These are phyloP conservation scores for Bemisia tabaci DNA, from an alignment of 1,140 invertebrate species.

Conservation along the genomic window DNA sequence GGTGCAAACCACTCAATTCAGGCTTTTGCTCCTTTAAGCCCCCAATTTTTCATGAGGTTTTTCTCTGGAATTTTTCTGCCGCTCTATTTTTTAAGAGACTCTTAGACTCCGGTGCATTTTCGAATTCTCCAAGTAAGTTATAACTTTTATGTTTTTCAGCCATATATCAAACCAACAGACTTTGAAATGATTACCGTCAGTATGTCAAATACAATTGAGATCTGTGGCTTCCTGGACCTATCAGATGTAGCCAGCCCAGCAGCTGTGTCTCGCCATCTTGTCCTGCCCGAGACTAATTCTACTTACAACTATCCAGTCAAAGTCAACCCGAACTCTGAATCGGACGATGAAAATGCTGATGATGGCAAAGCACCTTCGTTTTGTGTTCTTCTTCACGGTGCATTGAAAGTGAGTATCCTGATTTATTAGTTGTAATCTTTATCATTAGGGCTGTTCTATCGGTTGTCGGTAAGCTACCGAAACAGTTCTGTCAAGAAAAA, in stretches of 20 bases:
- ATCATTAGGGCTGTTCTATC: too few relatives aligned
- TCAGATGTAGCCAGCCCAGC: conserved; percentile 85
- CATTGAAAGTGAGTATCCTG: conserved; percentile 55
- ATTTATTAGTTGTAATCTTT: conserved; percentile 1
- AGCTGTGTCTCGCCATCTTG: conserved; percentile 74
- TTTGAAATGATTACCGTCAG: conserved; percentile 44
- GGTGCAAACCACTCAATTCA: too few relatives aligned
- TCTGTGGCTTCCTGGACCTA: conserved; percentile 71
- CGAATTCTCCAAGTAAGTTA: too few relatives aligned
- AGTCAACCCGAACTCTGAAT: conserved; percentile 35
- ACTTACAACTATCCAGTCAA: conserved; percentile 10
- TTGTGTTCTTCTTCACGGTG: conserved; percentile 87
- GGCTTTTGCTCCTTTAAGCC: too few relatives aligned
- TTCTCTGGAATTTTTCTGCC: too few relatives aligned
- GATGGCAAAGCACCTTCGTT: conserved; percentile 76
- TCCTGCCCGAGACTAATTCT: conserved; percentile 46
- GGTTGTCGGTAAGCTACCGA: too few relatives aligned
- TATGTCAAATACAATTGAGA: conserved; percentile 52
- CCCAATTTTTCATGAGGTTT: too few relatives aligned
- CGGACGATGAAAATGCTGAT: conserved; percentile 46
- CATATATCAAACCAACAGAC: conserved; percentile 45
- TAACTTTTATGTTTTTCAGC: conserved; percentile 37
- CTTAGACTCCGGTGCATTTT: too few relatives aligned
- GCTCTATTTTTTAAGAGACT: too few relatives aligned
- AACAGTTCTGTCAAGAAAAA: too few relatives aligned